Evolutionary conservation across 2,888 invertebrate genomes (phyloP).

Genomic region (Thereva nobilitata): DNA sequence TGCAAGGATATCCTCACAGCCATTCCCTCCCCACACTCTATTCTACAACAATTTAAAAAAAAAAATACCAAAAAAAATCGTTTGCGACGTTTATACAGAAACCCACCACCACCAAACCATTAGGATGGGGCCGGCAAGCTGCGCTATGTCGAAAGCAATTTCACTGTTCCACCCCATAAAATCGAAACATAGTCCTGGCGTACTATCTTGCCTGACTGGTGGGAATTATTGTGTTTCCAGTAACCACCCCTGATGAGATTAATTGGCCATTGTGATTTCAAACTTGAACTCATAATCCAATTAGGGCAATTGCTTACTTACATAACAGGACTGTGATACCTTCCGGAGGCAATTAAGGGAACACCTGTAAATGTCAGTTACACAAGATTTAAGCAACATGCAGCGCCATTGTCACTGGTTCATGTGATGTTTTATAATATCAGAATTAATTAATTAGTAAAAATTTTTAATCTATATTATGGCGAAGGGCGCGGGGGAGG

Average conservation of each 20-base stretch:
- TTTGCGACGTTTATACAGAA: no score
- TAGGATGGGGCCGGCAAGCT: neutral
- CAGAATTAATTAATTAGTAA: no score
- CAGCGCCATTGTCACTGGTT: neutral
- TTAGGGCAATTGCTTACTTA: constrained; percentile 15
- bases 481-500: no score
- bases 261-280: constrained; percentile 30
- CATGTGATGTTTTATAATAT: neutral
- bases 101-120: no score
- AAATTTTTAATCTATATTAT: no score
- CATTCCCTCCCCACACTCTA: neutral
- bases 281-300: constrained; percentile 31
- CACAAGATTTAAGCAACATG: neutral
- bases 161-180: constrained; percentile 28
- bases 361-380: constrained; percentile 1
- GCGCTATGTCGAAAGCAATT: constrained; percentile 19
- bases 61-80: no score
- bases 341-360: neutral
- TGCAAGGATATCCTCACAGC: constrained; percentile 7
- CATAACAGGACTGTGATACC: constrained; percentile 11
- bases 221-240: constrained; percentile 23
- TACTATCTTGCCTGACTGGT: constrained; percentile 12
- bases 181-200: constrained; percentile 10
- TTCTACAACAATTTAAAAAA: no score
- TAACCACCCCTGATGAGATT: constrained; percentile 26